Evolutionary conservation across 2,888 invertebrate genomes (phyloP).

Genomic region (Scelioninae gen. 2): DNA sequence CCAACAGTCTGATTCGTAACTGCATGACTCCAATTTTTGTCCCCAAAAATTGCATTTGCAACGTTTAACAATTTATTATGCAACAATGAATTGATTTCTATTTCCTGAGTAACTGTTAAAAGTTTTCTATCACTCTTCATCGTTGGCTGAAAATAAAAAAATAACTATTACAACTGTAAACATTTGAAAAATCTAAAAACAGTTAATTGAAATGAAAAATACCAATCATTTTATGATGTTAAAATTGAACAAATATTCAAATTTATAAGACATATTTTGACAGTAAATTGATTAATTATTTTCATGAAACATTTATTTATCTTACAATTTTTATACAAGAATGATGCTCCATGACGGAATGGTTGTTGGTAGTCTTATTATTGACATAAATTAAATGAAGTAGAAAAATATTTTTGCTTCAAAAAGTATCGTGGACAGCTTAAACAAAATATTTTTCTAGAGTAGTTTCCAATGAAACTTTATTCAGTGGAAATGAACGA

Average conservation of each 20-base stretch:
- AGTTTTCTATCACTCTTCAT: background rate
- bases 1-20: background rate
- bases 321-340: constrained; percentile 4
- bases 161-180: background rate
- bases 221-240: no score
- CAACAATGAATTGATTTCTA: background rate
- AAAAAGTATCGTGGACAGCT: no score
- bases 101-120: background rate
- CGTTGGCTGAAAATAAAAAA: background rate
- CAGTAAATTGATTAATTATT: background rate
- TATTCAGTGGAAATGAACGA: no score
- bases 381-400: no score
- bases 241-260: no score
- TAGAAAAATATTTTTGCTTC: no score
- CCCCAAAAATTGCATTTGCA: background rate
- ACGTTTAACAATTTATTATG: background rate
- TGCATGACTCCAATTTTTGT: background rate
- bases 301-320: background rate
- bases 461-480: no score
- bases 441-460: no score
- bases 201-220: no score
- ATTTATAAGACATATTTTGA: no score
- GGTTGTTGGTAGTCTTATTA: background rate
- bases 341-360: background rate
- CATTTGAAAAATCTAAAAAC: no score